These are phyloP conservation scores for Tragelaphus buxtoni DNA, from an alignment of 2,113 vertebrate genomes.

Conservation along the genomic window DNA sequence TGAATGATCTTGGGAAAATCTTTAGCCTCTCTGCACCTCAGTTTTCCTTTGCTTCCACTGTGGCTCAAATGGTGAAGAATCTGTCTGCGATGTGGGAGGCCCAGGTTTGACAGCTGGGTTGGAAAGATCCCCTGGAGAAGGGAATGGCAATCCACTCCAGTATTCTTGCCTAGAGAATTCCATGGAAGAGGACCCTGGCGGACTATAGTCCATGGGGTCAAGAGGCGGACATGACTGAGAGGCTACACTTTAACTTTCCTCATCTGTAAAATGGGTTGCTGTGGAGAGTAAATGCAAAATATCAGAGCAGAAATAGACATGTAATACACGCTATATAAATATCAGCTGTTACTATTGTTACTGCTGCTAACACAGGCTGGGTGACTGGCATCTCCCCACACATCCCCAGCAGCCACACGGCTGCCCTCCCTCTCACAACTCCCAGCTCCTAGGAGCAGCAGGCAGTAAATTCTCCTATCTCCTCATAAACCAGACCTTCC, in stretches of 20 bases:
- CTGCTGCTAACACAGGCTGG: background rate
- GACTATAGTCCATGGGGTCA: background rate
- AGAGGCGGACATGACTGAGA: background rate
- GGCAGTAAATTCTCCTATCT: conserved; percentile 78
- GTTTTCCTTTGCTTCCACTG: background rate
- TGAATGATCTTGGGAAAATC: background rate
- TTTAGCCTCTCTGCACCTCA: background rate
- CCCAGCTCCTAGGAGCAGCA: conserved; percentile 52
- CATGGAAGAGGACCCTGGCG: background rate
- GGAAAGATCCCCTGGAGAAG: background rate
- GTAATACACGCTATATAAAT: background rate
- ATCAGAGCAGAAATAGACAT: background rate
- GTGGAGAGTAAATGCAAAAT: background rate
- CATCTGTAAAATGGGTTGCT: background rate
- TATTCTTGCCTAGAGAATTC: background rate
- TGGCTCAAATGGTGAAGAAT: background rate
- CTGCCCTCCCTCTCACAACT: background rate
- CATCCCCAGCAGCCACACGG: background rate
- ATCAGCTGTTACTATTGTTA: background rate
- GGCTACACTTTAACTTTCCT: background rate
- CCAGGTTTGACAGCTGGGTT: background rate
- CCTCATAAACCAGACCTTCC: conserved; percentile 79
- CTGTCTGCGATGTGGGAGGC: background rate
- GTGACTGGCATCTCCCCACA: background rate
- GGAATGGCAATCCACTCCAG: background rate